A percentile compares a stretch with the other conserved stretches of the same genome.
These are phyloP conservation scores for Abscondita cerata DNA, from an alignment of 2,888 invertebrate genomes.

Conservation along the genomic window DNA sequence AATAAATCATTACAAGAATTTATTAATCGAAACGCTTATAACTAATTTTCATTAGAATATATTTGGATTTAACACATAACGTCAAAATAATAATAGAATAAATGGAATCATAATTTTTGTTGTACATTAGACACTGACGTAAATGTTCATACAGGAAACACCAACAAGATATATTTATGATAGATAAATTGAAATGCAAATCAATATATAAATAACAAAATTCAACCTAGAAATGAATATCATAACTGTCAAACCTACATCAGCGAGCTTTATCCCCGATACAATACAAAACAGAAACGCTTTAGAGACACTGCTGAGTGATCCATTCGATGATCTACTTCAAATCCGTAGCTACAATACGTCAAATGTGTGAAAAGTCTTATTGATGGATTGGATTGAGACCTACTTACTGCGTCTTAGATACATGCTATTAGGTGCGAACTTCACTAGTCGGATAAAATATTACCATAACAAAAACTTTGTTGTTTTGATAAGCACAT, in stretches of 20 bases:
- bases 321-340: conserved; percentile 51
- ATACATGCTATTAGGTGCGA: conserved; percentile 28
- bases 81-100: neutral
- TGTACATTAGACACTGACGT: conserved; percentile 27
- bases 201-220: conserved; percentile 50
- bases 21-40: too few relatives aligned
- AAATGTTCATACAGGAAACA: conserved; percentile 8
- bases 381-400: conserved; percentile 57
- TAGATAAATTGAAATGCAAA: conserved; percentile 46
- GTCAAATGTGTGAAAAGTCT: conserved; percentile 52
- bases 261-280: conserved; percentile 40
- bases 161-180: conserved; percentile 33
- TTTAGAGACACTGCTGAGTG: conserved; percentile 32
- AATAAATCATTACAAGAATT: too few relatives aligned
- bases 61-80: neutral
- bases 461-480: conserved; percentile 33
- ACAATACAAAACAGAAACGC: conserved; percentile 35
- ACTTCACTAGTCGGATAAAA: conserved; percentile 42
- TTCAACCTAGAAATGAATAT: conserved; percentile 47
- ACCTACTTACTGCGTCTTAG: conserved; percentile 30
- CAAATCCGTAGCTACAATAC: conserved; percentile 53
- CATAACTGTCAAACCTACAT: conserved; percentile 53
- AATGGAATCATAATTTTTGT: neutral
- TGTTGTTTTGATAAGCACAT: conserved; percentile 25
- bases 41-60: too few relatives aligned